phyloP scores from a whole-genome alignment of 2,113 vertebrate genomes.

The Raphicerus campestris region DNA sequence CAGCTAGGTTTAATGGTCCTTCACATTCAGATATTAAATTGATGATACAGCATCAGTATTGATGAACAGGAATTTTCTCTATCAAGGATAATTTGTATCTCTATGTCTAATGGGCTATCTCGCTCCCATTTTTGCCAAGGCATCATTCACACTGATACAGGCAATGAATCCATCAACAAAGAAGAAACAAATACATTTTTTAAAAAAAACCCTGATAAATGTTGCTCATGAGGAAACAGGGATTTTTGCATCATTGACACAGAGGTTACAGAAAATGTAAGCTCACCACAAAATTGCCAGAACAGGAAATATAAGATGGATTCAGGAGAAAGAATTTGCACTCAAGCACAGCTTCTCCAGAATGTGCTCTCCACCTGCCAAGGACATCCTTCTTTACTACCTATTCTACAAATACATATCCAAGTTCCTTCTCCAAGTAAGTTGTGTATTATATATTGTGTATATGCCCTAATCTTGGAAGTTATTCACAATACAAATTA shows the following conservation, averaged over 20 bases:
- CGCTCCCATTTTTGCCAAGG: background rate
- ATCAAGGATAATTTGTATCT: slow-evolving; percentile 48
- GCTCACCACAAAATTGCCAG: background rate
- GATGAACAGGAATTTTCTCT: slow-evolving; percentile 7
- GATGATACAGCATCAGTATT: slow-evolving; percentile 31
- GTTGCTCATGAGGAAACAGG: background rate
- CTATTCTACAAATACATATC: background rate
- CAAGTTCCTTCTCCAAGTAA: background rate
- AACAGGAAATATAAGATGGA: background rate
- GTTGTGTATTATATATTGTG: background rate
- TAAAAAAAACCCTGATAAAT: background rate
- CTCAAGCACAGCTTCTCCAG: background rate
- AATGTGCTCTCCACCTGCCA: accelerated
- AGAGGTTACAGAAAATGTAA: background rate
- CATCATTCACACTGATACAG: slow-evolving; percentile 42
- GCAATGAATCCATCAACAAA: slow-evolving; percentile 53
- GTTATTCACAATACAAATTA: background rate
- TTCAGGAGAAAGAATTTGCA: background rate
- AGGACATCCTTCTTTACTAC: background rate
- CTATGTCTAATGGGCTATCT: background rate
- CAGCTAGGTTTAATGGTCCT: slow-evolving; percentile 56
- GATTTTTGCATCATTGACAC: background rate
- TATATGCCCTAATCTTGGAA: background rate
- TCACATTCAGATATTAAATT: slow-evolving; percentile 53
- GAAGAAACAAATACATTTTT: background rate